These are phyloP conservation scores for Emydoidea blandingii DNA, from an alignment of 2,797 vertebrate genomes.

Conservation along the genomic window DNA sequence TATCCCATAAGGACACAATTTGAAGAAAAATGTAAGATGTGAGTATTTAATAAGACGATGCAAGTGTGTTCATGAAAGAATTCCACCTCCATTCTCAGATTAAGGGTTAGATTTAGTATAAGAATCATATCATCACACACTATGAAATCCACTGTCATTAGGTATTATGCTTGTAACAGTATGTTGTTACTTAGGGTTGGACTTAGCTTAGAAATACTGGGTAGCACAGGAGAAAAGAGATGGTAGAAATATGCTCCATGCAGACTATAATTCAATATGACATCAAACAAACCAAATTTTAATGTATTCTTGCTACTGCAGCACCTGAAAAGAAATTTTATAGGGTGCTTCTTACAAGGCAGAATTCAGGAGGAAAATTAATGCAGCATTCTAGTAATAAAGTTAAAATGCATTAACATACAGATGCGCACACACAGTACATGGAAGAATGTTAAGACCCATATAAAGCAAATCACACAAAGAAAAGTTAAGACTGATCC, in stretches of 20 bases:
- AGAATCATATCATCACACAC: fast-evolving
- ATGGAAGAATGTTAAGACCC: background rate
- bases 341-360: background rate
- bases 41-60: slow-evolving; percentile 44
- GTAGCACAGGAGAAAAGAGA: background rate
- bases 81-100: fast-evolving
- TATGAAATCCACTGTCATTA: fast-evolving
- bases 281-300: background rate
- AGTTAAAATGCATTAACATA: background rate
- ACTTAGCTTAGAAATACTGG: background rate
- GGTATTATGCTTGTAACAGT: fast-evolving
- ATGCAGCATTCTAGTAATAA: fast-evolving
- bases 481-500: background rate
- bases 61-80: slow-evolving; percentile 14
- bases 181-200: background rate
- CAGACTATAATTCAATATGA: background rate
- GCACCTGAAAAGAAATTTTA: background rate
- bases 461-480: background rate
- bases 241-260: background rate
- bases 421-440: background rate
- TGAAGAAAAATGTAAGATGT: slow-evolving; percentile 28
- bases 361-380: background rate
- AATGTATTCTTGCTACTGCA: background rate
- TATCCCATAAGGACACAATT: fast-evolving
- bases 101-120: background rate